Evolutionary conservation across 2,888 invertebrate species (phyloP).

Genomic region (Operophtera brumata): DNA sequence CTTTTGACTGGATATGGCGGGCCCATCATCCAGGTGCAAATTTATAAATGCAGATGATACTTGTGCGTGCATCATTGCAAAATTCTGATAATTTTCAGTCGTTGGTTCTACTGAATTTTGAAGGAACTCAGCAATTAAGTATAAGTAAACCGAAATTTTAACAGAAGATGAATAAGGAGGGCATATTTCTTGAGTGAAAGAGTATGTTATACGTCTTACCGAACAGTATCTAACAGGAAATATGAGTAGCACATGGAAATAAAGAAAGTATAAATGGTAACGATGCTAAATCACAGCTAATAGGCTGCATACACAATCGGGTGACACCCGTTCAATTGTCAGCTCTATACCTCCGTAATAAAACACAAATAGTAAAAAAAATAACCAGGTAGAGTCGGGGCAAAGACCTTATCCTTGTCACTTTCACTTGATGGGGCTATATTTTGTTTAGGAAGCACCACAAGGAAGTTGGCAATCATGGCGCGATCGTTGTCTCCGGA

Average conservation of each 20-base stretch:
- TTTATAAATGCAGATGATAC: too few species aligned
- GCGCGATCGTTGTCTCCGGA: too few species aligned
- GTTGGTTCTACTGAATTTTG: too few species aligned
- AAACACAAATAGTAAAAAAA: conserved; percentile 34
- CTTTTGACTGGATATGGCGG: too few species aligned
- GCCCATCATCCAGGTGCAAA: too few species aligned
- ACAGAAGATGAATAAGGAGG: background rate
- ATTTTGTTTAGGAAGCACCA: conserved; percentile 4
- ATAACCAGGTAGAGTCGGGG: conserved; percentile 28
- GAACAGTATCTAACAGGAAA: conserved; percentile 1
- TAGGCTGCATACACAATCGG: conserved; percentile 29
- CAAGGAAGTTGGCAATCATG: conserved; percentile 16
- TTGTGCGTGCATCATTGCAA: too few species aligned
- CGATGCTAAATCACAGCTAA: conserved; percentile 43
- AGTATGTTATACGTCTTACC: too few species aligned
- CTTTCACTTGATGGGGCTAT: conserved; percentile 45
- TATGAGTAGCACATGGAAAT: conserved; percentile 33
- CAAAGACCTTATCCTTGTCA: conserved; percentile 50
- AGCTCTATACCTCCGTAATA: conserved; percentile 30
- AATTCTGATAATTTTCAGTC: too few species aligned
- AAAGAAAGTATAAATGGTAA: conserved; percentile 37
- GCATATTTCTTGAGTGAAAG: background rate
- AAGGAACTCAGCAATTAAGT: too few species aligned
- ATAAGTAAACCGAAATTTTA: too few species aligned
- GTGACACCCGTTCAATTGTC: conserved; percentile 29